A percentile compares a stretch with the other conserved stretches of the same genome.
Evolutionary conservation across 2,888 invertebrate species (phyloP).

Genomic region (Lithodes maja): DNA sequence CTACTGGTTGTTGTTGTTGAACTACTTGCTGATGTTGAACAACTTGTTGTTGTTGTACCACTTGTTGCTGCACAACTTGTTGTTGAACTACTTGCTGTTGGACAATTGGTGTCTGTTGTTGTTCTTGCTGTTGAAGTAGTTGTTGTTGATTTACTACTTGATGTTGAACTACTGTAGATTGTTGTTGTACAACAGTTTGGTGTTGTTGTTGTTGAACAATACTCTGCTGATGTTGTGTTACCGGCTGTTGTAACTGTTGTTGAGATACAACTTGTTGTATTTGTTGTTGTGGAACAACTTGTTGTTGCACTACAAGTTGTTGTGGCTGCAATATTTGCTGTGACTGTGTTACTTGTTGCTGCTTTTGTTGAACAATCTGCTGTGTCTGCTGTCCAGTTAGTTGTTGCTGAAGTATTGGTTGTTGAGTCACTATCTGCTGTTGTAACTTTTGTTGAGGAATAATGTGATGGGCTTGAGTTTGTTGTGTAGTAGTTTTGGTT

Average conservation of each 20-base stretch:
- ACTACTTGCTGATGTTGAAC: constrained; percentile 33
- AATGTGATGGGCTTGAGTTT: constrained; percentile 26
- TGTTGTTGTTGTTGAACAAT: constrained; percentile 40
- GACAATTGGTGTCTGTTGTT: background rate
- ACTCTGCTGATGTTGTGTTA: constrained; percentile 40
- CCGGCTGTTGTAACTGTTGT: constrained; percentile 42
- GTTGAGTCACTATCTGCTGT: constrained; percentile 15
- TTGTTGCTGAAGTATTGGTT: constrained; percentile 45
- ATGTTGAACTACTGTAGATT: constrained; percentile 42
- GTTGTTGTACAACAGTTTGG: constrained; percentile 32
- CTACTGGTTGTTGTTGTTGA: constrained; percentile 40
- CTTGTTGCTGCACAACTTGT: constrained; percentile 25
- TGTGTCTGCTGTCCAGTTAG: constrained; percentile 50
- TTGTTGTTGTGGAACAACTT: constrained; percentile 14
- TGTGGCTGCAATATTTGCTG: constrained; percentile 45
- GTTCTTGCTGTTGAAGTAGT: constrained; percentile 16
- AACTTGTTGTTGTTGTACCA: constrained; percentile 46
- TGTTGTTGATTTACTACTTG: constrained; percentile 13
- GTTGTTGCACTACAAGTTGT: constrained; percentile 32
- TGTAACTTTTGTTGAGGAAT: constrained; percentile 30
- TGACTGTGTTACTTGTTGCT: constrained; percentile 28
- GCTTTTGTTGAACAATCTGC: constrained; percentile 50
- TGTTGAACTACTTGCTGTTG: constrained; percentile 34
- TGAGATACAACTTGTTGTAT: constrained; percentile 10
- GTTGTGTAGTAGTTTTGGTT: constrained; percentile 38